phyloP scores from a whole-genome alignment of 35 echinoderm and acorn worm genomes.

The Heliocidaris tuberculata region DNA sequence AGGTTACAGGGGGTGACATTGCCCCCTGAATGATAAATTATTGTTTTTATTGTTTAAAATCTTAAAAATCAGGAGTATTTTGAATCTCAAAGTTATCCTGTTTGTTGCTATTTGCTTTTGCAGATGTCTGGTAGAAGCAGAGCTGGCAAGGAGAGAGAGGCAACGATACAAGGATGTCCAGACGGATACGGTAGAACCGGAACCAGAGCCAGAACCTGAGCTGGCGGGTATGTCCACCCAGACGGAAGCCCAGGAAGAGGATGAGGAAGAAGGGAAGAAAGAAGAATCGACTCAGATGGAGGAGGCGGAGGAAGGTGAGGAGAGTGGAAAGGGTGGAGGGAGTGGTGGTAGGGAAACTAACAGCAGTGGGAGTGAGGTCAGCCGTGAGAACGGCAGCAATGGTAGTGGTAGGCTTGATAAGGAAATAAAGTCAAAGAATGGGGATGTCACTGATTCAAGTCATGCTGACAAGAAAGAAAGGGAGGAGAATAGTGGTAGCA shows the following conservation, averaged over 20 bases:
- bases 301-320: conserved; percentile 16
- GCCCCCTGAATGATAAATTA: no score
- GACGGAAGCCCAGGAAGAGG: conserved; percentile 57
- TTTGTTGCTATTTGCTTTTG: neutral
- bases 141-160: conserved; percentile 80
- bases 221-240: conserved; percentile 67
- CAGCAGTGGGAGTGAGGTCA: neutral
- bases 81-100: no score
- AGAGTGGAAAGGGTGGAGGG: neutral
- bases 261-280: conserved; percentile 51
- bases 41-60: no score
- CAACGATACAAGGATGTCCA: conserved; percentile 86
- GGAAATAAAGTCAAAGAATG: neutral
- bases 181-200: conserved; percentile 61
- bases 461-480: neutral
- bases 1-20: no score
- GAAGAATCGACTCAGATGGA: conserved; percentile 62
- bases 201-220: conserved; percentile 77
- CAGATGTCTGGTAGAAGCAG: conserved; percentile 93
- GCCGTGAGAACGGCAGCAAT: neutral
- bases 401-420: neutral
- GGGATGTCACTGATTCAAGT: neutral
- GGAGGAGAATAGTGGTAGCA: neutral
- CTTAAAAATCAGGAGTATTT: no score
- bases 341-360: conserved; percentile 24